Evolutionary conservation across 1,140 invertebrate species (phyloP), one percentile per base, ranked within the genome.

Genomic region (Macrotrachela quadricornifera): DNA sequence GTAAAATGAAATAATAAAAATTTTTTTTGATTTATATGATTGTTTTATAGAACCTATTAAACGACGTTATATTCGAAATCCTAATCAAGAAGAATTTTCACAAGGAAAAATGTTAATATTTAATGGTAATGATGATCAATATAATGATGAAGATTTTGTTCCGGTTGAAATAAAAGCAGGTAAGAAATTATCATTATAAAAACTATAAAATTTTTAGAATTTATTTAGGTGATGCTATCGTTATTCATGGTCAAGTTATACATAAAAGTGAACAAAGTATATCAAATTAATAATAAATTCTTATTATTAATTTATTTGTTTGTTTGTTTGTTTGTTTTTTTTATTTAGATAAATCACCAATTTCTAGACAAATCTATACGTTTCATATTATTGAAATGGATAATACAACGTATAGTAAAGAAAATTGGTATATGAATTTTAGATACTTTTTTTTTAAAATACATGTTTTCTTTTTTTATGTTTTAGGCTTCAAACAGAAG

Each of bases 161-260:
- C 72, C 85, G 1, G 75, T 82, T 36, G 78, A 80, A 46, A 84
- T 85, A 3, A 75, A 74, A 57, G 85, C 80, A 75, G 85, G 81
- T 82, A 56, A 52, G 21, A 16, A 21, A 14, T 49, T 45, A 55
- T 51, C 43, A 2, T 4, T 8, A 4, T 4, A 30, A 30, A 30
- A 47, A 40, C 47, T 50, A 55, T 41, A 16, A n/a, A 6, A 39
- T 12, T 30, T 16, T 38, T 39, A 43, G 21, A 4, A 4, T 30
- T 30, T 30, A 30, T 68, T 21, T 65, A 86, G 84, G 90, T 41
- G 78, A 81, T 1, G 79, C 82, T 56, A 78, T 95, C 45, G 62
- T 96, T 9, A 81, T 97, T 47, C 80, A 96, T 61, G 88, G 88
- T 0, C 77, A 83, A 64, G 85, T 95, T 2, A 80, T 94, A 1